Evolutionary conservation across 2,797 vertebrate species (phyloP).

Genomic region (Synaphobranchus kaupii): DNA sequence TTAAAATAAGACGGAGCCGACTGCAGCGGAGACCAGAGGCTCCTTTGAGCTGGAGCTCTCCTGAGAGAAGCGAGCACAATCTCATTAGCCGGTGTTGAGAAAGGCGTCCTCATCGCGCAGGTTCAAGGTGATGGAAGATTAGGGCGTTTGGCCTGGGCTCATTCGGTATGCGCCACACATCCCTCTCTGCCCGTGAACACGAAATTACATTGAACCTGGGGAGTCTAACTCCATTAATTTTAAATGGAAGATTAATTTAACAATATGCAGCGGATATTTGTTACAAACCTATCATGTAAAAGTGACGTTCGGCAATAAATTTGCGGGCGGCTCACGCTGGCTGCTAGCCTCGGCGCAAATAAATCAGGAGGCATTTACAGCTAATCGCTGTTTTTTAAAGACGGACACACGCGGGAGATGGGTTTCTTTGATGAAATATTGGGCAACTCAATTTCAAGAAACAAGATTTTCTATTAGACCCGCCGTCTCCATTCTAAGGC

Average conservation of each 20-base stretch:
- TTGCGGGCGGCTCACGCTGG: slow-evolving; percentile 82
- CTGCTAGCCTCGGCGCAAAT: slow-evolving; percentile 82
- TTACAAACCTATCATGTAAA: slow-evolving; percentile 99
- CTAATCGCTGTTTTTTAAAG: slow-evolving; percentile 86
- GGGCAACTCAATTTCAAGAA: slow-evolving; percentile 68
- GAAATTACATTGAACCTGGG: slow-evolving; percentile 99
- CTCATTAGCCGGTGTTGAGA: slow-evolving; percentile 97
- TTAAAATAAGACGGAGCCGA: slow-evolving; percentile 82
- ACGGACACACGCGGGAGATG: slow-evolving; percentile 69
- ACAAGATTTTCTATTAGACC: slow-evolving; percentile 36
- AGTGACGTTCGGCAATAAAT: slow-evolving; percentile 98
- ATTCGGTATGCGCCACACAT: slow-evolving; percentile 90
- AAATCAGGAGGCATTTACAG: slow-evolving; percentile 91
- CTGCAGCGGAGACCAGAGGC: slow-evolving; percentile 77
- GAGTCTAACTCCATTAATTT: slow-evolving; percentile 99
- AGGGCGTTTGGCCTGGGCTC: slow-evolving; percentile 92
- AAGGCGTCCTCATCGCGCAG: slow-evolving; percentile 91
- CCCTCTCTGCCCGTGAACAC: slow-evolving; percentile 89
- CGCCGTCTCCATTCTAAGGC: slow-evolving; percentile 19
- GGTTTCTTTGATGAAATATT: slow-evolving; percentile 80
- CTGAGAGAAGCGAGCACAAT: slow-evolving; percentile 85
- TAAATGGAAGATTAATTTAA: slow-evolving; percentile 99
- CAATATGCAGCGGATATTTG: slow-evolving; percentile 99
- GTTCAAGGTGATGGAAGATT: slow-evolving; percentile 99
- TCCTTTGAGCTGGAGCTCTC: slow-evolving; percentile 75